A percentile compares a stretch with the other conserved stretches of the same genome.
Evolutionary conservation across 35 echinoderm and acorn worm species (phyloP).

Genomic region (Lytechinus pictus): DNA sequence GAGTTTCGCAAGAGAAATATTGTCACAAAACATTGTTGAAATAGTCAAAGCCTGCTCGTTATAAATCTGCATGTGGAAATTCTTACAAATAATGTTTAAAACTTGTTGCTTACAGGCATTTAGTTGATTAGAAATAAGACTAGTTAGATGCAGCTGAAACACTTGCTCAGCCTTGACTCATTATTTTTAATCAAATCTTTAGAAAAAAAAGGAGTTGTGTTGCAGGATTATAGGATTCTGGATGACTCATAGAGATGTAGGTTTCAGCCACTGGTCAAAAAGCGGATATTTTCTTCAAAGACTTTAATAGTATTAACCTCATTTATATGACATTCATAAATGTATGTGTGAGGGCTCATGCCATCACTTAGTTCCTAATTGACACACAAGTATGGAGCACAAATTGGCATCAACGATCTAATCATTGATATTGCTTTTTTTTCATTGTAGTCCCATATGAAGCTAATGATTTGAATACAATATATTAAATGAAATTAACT

Average conservation of each 20-base stretch:
- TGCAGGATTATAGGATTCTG: neutral
- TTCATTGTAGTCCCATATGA: neutral
- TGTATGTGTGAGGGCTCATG: neutral
- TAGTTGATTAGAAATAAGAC: slow-evolving; percentile 35
- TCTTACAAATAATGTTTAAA: neutral
- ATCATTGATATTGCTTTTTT: neutral
- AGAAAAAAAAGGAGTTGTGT: neutral
- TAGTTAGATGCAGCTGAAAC: slow-evolving; percentile 49
- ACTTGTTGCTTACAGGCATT: slow-evolving; percentile 51
- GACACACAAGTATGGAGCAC: neutral
- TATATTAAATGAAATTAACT: neutral
- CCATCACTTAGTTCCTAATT: neutral
- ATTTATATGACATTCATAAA: neutral
- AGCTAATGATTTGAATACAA: neutral
- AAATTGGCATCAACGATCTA: neutral
- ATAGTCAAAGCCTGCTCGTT: neutral
- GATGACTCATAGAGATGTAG: slow-evolving; percentile 24
- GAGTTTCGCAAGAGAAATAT: neutral
- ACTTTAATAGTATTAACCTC: neutral
- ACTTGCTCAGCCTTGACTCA: slow-evolving; percentile 7
- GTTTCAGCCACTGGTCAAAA: slow-evolving; percentile 23
- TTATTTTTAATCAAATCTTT: slow-evolving; percentile 47
- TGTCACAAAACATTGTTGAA: neutral
- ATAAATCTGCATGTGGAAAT: neutral
- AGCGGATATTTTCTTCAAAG: neutral